These are phyloP conservation scores for Euproctis similis DNA, from an alignment of 2,888 invertebrate species.

Conservation along the genomic window DNA sequence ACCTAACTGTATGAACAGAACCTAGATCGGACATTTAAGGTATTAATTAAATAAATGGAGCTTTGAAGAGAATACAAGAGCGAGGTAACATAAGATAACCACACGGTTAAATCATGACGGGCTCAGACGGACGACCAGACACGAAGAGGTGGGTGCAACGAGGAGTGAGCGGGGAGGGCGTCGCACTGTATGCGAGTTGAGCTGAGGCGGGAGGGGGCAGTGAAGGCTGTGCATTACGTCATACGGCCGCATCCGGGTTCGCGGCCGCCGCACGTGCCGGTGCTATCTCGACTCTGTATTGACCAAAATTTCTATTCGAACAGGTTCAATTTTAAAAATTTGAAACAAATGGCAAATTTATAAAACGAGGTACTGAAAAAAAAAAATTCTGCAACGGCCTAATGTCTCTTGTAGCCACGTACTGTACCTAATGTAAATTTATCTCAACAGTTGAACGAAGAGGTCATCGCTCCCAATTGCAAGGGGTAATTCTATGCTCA, in stretches of 20 bases:
- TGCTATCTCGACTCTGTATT: slow-evolving; percentile 26
- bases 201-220: slow-evolving; percentile 25
- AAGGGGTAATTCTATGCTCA: too few relatives aligned
- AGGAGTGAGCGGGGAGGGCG: slow-evolving; percentile 23
- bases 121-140: slow-evolving; percentile 65
- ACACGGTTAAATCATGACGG: slow-evolving; percentile 31
- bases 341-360: neutral
- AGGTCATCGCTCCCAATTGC: too few relatives aligned
- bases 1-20: slow-evolving; percentile 16
- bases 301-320: slow-evolving; percentile 17
- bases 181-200: slow-evolving; percentile 19
- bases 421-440: too few relatives aligned
- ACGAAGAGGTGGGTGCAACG: slow-evolving; percentile 34
- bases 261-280: slow-evolving; percentile 63
- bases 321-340: slow-evolving; percentile 11
- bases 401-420: too few relatives aligned
- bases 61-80: slow-evolving; percentile 21
- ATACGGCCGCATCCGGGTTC: slow-evolving; percentile 68
- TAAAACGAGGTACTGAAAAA: too few relatives aligned
- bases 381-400: too few relatives aligned
- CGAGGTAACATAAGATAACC: slow-evolving; percentile 37
- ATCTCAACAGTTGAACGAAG: too few relatives aligned
- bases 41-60: slow-evolving; percentile 36
- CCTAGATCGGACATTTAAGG: slow-evolving; percentile 23
- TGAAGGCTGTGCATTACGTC: slow-evolving; percentile 68